Conservation (phyloP, 2,888 invertebrate genomes). For the Fissipunctia ypsillon region DNA sequence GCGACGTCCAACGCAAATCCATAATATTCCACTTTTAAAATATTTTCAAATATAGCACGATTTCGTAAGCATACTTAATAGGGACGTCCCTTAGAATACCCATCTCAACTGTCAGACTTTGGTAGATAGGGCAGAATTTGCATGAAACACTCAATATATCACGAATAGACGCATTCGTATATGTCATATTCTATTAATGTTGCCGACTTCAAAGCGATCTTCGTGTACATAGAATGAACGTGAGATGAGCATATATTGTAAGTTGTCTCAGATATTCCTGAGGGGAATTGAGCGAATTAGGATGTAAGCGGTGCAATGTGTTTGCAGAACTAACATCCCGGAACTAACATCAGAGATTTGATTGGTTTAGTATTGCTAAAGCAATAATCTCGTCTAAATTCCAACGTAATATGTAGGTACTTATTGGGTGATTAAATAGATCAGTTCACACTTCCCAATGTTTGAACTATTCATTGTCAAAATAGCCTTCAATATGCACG, state of each 20-base stretch:
- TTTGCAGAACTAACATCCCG: conserved; percentile 14
- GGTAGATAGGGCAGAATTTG: conserved; percentile 70
- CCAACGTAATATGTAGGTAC: background rate
- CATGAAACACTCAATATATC: conserved; percentile 70
- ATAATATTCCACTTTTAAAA: conserved; percentile 49
- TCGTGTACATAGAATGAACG: conserved; percentile 19
- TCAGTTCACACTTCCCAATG: background rate
- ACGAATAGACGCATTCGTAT: conserved; percentile 54
- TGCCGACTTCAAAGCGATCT: conserved; percentile 56
- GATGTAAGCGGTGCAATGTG: conserved; percentile 27
- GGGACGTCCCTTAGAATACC: conserved; percentile 59
- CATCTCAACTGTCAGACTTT: conserved; percentile 66
- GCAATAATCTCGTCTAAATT: conserved; percentile 25
- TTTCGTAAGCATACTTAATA: conserved; percentile 58
- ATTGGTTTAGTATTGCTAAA: conserved; percentile 20
- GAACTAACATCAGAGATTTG: conserved; percentile 32
- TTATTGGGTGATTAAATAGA: background rate
- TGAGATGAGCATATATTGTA: conserved; percentile 28
- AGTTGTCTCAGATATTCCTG: conserved; percentile 24
- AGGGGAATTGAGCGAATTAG: conserved; percentile 14
- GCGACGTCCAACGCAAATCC: conserved; percentile 26
- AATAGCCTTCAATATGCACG: background rate
- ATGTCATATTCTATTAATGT: conserved; percentile 77
- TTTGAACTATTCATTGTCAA: background rate
- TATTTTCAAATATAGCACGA: conserved; percentile 58